Percentiles rank a stretch among this genome's conserved stretches.
phyloP scores from a whole-genome alignment of 2,113 vertebrate genomes.

The Nymphicus hollandicus region DNA sequence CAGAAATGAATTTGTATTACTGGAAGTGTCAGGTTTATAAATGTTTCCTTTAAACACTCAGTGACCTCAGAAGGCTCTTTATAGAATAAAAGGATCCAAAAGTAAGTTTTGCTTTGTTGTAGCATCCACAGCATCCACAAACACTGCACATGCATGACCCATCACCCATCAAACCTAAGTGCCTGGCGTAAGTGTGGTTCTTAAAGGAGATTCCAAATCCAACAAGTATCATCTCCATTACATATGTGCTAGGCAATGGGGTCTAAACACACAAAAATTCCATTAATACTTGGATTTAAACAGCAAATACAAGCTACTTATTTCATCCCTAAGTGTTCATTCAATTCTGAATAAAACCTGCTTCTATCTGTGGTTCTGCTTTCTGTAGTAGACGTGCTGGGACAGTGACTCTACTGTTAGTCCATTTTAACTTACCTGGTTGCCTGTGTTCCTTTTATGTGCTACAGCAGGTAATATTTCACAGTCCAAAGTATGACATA shows the following conservation, averaged over 20 bases:
- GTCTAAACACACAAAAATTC: not conserved
- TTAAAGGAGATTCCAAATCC: not conserved
- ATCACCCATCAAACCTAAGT: not conserved
- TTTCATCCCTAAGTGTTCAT: not conserved
- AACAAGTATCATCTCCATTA: not conserved
- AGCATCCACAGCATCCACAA: not conserved
- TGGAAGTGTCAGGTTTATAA: not conserved
- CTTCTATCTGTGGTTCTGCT: not conserved
- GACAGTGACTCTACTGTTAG: not conserved
- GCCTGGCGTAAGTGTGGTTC: not conserved
- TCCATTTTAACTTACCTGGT: slow-evolving; percentile 3
- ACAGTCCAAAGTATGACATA: not conserved
- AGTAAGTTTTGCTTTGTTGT: not conserved
- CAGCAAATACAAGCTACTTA: not conserved
- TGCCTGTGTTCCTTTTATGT: not conserved
- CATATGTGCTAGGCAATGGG: accelerated
- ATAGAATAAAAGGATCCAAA: not conserved
- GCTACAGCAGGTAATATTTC: not conserved
- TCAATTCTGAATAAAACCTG: not conserved
- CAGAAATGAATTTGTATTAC: not conserved
- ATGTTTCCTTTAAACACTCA: not conserved
- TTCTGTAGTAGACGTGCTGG: not conserved
- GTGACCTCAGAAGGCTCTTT: not conserved
- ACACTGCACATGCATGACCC: not conserved
- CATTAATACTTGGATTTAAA: not conserved